A percentile compares a stretch with the other conserved stretches of the same genome.
These are phyloP conservation scores for Oscheius sp. DNA, from an alignment of 2,888 invertebrate genomes.

Conservation along the genomic window DNA sequence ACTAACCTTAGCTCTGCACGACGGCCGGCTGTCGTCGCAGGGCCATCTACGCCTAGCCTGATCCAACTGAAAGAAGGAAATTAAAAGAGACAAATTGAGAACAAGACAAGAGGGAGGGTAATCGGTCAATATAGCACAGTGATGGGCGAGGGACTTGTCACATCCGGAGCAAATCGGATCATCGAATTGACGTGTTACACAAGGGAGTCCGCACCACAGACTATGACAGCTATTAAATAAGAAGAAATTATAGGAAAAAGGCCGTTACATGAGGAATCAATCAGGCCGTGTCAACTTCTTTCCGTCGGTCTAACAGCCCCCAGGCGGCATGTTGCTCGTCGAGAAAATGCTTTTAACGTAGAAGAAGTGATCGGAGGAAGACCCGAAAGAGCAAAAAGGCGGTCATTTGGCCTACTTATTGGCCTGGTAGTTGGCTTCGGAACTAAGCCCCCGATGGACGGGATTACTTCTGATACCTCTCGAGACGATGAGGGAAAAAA, in stretches of 20 bases:
- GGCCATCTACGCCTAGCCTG: constrained; percentile 31
- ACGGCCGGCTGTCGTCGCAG: constrained; percentile 29
- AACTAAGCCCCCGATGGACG: constrained; percentile 13
- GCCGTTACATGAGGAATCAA: no score
- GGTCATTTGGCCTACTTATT: constrained; percentile 6
- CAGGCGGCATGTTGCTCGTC: no score
- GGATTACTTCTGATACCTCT: constrained; percentile 14
- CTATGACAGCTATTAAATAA: constrained; percentile 18
- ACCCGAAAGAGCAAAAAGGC: constrained; percentile 1
- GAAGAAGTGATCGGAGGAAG: neutral
- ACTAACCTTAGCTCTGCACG: constrained; percentile 27
- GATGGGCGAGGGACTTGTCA: constrained; percentile 14
- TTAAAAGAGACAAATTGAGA: neutral
- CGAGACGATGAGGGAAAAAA: neutral
- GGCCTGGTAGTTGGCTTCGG: neutral
- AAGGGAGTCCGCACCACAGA: constrained; percentile 11
- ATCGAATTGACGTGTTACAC: constrained; percentile 29
- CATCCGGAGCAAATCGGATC: constrained; percentile 15
- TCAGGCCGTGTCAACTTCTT: no score
- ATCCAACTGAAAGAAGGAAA: neutral
- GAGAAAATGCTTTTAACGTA: no score
- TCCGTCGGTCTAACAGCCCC: no score
- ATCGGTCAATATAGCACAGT: constrained; percentile 21
- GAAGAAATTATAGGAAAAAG: no score
- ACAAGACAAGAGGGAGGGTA: neutral